phyloP scores from a whole-genome alignment of 2,888 invertebrate genomes.

The Tenthredo amoena region DNA sequence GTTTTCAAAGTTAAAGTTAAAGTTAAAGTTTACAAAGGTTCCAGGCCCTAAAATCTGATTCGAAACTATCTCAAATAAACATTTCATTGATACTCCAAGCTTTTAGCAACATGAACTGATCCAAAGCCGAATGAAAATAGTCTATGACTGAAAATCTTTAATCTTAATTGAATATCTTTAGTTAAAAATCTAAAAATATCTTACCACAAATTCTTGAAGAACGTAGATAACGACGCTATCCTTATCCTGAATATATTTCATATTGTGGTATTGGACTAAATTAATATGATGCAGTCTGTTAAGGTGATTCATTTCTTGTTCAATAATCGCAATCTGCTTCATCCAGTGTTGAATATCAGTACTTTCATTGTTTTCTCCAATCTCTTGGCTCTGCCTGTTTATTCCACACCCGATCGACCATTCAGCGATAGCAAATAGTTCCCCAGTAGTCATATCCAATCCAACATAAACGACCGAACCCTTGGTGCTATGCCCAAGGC shows the following conservation, averaged over 20 bases:
- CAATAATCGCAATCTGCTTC: conserved; percentile 84
- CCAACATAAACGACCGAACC: conserved; percentile 89
- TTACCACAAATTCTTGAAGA: conserved; percentile 85
- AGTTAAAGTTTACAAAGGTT: too few relatives aligned
- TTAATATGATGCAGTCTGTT: conserved; percentile 86
- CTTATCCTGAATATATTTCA: conserved; percentile 83
- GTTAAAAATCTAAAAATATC: conserved; percentile 67
- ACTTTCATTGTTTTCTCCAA: conserved; percentile 56
- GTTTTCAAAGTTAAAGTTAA: too few relatives aligned
- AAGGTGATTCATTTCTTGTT: conserved; percentile 88
- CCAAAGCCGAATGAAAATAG: too few relatives aligned
- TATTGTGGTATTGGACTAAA: conserved; percentile 88
- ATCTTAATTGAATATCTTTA: too few relatives aligned
- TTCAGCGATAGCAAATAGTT: conserved; percentile 86
- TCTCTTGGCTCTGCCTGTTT: not conserved
- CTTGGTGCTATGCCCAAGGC: conserved; percentile 87
- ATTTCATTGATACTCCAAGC: too few relatives aligned
- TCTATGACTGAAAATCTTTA: too few relatives aligned
- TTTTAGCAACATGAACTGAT: too few relatives aligned
- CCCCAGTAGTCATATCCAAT: conserved; percentile 87
- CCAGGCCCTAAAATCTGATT: too few relatives aligned
- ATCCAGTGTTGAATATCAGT: conserved; percentile 74
- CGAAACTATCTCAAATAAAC: too few relatives aligned
- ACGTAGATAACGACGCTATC: conserved; percentile 84
- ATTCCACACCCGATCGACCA: conserved; percentile 83